Evolutionary conservation across 2,113 vertebrate genomes (phyloP), one percentile per base, ranked within the genome.

Genomic region (Centrocercus urophasianus): DNA sequence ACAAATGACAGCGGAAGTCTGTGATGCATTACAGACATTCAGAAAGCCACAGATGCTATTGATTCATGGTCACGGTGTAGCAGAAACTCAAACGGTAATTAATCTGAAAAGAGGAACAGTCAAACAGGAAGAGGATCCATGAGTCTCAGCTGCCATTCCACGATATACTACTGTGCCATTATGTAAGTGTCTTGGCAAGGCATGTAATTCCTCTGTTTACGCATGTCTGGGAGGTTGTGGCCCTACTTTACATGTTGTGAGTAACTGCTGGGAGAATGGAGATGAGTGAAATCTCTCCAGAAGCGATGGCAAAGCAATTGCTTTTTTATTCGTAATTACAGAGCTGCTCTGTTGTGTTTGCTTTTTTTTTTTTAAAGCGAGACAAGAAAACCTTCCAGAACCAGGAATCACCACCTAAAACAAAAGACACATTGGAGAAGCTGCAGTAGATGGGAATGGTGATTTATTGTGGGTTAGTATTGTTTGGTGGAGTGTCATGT

Each of bases 111-210:
- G 57, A 92, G 32, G 24, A 82, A 80, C 24, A 92, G 86, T 40
- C 88, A 75, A 80, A 94, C 83, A 91, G 93, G 94, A 95, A 95
- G 93, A 86, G 76, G 85, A 94, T 76, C 91, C 93, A 36, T 4
- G 52, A 93, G 89, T 56, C 85, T 40, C 15, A 72, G 70, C 83
- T 86, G 72, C 61, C 11, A 6, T 86, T 93, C 94, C 89, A 93
- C 64, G 52, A 95, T 71, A 91, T 60, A 86, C 94, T 91, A 95
- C 93, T 95, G 96, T 91, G 63, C 88, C 66, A 88, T 95, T 95
- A 95, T n/a, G 52, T 90, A 88, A 95, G 83, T 43, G 69, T n/a
- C 91, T 52, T 90, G 93, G 89, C 91, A 91, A 93, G 69, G 65
- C 91, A 59, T 57, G 40, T 61, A 91, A 88, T 81, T 89, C 90